A percentile compares a stretch with the other conserved stretches of the same genome.
These are phyloP conservation scores for Polia nebulosa DNA, from an alignment of 2,888 invertebrate species.

Conservation along the genomic window DNA sequence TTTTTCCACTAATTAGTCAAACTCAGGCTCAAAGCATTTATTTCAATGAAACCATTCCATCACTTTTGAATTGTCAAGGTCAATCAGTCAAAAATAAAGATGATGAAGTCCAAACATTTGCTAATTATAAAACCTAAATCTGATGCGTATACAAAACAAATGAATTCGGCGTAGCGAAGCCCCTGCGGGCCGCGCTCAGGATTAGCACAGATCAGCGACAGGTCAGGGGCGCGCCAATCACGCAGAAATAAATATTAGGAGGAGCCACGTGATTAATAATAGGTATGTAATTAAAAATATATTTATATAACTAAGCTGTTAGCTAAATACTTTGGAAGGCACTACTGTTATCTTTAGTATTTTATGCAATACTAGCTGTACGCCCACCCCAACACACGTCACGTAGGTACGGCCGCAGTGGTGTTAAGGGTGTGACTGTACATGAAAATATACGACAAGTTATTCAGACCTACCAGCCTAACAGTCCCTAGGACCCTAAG, in stretches of 20 bases:
- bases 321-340: not conserved
- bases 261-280: conserved; percentile 22
- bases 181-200: conserved; percentile 35
- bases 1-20: too few species aligned
- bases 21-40: too few species aligned
- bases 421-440: too few species aligned
- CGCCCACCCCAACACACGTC: too few species aligned
- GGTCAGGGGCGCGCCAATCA: conserved; percentile 37
- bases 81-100: too few species aligned
- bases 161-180: conserved; percentile 46
- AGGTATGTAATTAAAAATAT: conserved; percentile 11
- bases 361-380: too few species aligned
- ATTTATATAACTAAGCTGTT: not conserved
- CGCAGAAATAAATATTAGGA: conserved; percentile 33
- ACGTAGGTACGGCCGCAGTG: too few species aligned
- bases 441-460: too few species aligned
- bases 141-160: conserved; percentile 19
- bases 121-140: conserved; percentile 1
- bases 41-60: too few species aligned
- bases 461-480: too few species aligned
- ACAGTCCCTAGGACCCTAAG: too few species aligned
- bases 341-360: not conserved
- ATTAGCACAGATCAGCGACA: conserved; percentile 38
- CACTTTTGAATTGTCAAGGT: not conserved
- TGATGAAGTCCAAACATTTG: not conserved